A percentile compares a stretch with the other conserved stretches of the same genome.
Evolutionary conservation across 2,888 invertebrate species (phyloP).

Genomic region (Pachymerium ferrugineum): DNA sequence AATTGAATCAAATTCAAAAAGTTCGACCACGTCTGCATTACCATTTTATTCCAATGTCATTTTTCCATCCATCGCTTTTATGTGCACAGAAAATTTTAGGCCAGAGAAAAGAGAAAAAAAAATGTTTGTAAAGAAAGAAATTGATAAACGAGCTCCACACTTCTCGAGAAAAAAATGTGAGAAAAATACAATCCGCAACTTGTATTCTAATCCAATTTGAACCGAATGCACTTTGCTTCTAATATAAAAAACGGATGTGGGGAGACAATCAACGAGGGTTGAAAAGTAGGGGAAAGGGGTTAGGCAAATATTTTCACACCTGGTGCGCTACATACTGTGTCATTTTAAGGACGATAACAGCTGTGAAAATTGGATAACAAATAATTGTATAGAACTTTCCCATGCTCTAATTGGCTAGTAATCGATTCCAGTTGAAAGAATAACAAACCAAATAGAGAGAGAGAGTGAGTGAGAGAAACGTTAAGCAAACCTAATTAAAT

Average conservation of each 20-base stretch:
- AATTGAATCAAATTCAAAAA: slow-evolving; percentile 20
- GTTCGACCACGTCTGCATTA: slow-evolving; percentile 17
- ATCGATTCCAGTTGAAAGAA: background rate
- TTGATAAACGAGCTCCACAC: slow-evolving; percentile 13
- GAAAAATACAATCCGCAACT: slow-evolving; percentile 5
- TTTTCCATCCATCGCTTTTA: background rate
- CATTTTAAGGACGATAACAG: background rate
- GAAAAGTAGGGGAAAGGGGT: background rate
- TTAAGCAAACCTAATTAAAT: background rate
- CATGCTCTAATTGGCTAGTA: background rate
- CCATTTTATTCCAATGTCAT: slow-evolving; percentile 19
- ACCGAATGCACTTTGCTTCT: background rate
- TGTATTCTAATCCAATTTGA: slow-evolving; percentile 5
- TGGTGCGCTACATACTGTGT: background rate
- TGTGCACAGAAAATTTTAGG: background rate
- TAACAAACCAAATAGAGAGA: background rate
- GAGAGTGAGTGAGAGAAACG: too few relatives aligned
- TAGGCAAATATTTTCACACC: slow-evolving; percentile 5
- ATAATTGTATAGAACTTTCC: background rate
- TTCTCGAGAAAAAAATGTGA: background rate
- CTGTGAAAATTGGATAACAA: slow-evolving; percentile 5
- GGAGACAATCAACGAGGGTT: too few relatives aligned
- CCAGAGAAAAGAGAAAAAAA: background rate
- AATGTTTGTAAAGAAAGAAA: slow-evolving; percentile 3
- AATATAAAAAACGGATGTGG: slow-evolving; percentile 14